These are phyloP conservation scores for Phyllostomus discolor DNA, from an alignment of 2,113 vertebrate species.

Conservation along the genomic window DNA sequence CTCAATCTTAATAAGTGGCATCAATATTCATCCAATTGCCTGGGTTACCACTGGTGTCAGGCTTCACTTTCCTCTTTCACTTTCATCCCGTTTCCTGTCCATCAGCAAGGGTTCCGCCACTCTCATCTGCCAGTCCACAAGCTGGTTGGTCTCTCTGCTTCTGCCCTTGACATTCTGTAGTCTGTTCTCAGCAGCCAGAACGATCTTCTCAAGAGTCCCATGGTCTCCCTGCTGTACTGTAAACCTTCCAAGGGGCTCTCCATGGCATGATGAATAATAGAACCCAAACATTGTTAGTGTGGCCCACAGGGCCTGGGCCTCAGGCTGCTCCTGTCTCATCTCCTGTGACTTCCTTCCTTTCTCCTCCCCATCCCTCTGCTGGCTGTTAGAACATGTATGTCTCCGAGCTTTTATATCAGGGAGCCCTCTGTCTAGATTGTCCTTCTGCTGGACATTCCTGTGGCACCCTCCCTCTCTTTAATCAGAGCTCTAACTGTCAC, in stretches of 20 bases:
- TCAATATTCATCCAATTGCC: not conserved
- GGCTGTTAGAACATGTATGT: not conserved
- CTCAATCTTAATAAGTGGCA: not conserved
- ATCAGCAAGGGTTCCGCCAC: not conserved
- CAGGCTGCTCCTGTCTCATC: not conserved
- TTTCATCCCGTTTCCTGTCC: not conserved
- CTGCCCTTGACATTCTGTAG: not conserved
- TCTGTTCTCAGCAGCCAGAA: not conserved
- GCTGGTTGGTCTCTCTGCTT: not conserved
- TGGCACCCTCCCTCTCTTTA: not conserved
- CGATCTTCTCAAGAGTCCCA: not conserved
- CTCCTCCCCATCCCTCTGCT: not conserved
- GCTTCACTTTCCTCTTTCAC: not conserved
- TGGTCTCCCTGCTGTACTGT: not conserved
- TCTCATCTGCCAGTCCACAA: not conserved
- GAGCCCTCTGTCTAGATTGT: not conserved
- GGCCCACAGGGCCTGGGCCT: not conserved
- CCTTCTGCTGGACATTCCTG: not conserved
- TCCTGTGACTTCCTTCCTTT: not conserved
- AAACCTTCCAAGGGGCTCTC: not conserved
- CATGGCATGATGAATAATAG: not conserved
- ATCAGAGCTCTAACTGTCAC: not conserved
- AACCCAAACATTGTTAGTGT: not conserved
- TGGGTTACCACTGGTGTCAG: not conserved
- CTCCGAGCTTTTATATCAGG: not conserved